Percentiles rank a stretch among this genome's conserved stretches.
Evolutionary conservation across 2,888 invertebrate genomes (phyloP).

Genomic region (Hydraecia micacea): DNA sequence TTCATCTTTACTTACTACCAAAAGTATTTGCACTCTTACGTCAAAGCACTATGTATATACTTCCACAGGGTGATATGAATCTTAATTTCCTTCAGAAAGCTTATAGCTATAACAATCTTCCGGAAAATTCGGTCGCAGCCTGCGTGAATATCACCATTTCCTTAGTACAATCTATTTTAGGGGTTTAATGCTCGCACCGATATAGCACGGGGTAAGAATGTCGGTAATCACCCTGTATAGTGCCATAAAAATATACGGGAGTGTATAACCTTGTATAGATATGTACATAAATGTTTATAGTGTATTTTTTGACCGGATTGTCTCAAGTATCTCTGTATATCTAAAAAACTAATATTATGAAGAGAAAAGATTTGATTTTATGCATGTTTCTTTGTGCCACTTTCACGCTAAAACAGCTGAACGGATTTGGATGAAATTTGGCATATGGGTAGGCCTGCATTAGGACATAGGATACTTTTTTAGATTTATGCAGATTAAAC

Average conservation of each 20-base stretch:
- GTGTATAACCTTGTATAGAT: conserved; percentile 27
- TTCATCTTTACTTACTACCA: conserved; percentile 15
- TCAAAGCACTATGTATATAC: conserved; percentile 45
- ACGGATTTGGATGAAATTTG: too few species aligned
- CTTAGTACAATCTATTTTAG: conserved; percentile 73
- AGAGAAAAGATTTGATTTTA: background rate
- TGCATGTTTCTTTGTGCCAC: background rate
- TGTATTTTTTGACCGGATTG: conserved; percentile 31
- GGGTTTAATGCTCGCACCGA: conserved; percentile 71
- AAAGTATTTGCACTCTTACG: conserved; percentile 41
- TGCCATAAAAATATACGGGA: conserved; percentile 59
- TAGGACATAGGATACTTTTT: too few species aligned
- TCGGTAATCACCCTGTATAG: conserved; percentile 56
- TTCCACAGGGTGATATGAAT: conserved; percentile 62
- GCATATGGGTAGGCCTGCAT: too few species aligned
- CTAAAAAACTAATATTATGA: background rate
- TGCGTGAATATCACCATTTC: conserved; percentile 70
- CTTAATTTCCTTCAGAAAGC: conserved; percentile 68
- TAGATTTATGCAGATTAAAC: background rate
- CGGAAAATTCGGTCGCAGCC: conserved; percentile 68
- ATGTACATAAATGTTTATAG: conserved; percentile 38
- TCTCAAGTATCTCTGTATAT: background rate
- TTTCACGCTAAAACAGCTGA: background rate
- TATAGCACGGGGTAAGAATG: conserved; percentile 66
- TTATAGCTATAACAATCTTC: conserved; percentile 67